Evolutionary conservation across 2,797 vertebrate species (phyloP).

Genomic region (Trachops cirrhosus): DNA sequence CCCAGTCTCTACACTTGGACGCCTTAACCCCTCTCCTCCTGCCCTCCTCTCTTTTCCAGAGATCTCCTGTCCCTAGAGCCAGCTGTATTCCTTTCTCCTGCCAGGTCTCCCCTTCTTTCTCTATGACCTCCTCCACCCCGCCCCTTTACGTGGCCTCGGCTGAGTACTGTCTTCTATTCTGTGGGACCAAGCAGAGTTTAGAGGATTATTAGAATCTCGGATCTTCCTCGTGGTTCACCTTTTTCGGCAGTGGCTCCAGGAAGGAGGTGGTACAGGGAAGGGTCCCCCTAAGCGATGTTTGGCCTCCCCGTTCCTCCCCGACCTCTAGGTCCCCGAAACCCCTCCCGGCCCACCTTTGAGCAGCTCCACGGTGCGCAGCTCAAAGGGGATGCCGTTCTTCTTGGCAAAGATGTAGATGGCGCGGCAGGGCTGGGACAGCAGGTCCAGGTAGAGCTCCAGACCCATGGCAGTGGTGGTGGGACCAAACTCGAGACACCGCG

Average conservation of each 20-base stretch:
- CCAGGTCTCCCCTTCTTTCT: not conserved
- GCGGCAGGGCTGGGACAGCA: constrained; percentile 86
- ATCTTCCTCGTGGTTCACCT: not conserved
- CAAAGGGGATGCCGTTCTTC: constrained; percentile 86
- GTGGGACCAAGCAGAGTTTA: not conserved
- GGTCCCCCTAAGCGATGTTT: not conserved
- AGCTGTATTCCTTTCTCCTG: not conserved
- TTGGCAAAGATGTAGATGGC: constrained; percentile 87
- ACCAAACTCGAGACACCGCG: accelerated
- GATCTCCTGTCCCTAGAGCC: not conserved
- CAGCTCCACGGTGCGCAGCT: constrained; percentile 81
- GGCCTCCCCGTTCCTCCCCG: not conserved
- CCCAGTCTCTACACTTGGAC: not conserved
- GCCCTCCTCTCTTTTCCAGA: not conserved
- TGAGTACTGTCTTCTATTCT: not conserved
- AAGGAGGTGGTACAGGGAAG: not conserved
- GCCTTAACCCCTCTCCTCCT: not conserved
- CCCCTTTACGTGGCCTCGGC: not conserved
- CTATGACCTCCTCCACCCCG: accelerated
- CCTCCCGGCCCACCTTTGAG: constrained; percentile 77
- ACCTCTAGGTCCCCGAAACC: not conserved
- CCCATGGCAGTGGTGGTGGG: constrained; percentile 44
- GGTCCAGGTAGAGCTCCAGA: constrained; percentile 86
- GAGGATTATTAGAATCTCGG: not conserved
- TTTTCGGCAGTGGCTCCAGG: not conserved